phyloP scores from a whole-genome alignment of 2,888 invertebrate species.

The Erannis defoliaria region DNA sequence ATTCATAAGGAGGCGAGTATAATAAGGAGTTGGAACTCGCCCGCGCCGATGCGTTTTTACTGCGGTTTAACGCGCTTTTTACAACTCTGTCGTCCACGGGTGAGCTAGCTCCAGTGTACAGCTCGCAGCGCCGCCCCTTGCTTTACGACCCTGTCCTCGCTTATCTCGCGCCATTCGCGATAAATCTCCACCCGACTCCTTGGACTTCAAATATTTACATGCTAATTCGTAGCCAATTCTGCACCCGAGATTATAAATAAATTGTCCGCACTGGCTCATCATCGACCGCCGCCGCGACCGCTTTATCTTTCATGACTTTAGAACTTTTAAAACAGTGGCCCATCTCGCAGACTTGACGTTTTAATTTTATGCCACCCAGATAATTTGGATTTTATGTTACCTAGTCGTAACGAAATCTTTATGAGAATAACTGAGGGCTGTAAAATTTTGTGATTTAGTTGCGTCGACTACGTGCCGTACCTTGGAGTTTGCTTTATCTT shows the following conservation, averaged over 20 bases:
- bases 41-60: constrained; percentile 81
- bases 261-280: constrained; percentile 75
- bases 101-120: constrained; percentile 61
- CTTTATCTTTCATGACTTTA: constrained; percentile 81
- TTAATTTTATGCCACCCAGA: constrained; percentile 76
- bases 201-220: constrained; percentile 86
- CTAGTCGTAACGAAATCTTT: constrained; percentile 61
- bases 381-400: constrained; percentile 73
- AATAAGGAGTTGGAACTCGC: constrained; percentile 67
- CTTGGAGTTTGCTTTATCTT: constrained; percentile 42
- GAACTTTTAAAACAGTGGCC: constrained; percentile 74
- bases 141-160: constrained; percentile 82
- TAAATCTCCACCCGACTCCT: constrained; percentile 82
- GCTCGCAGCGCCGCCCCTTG: constrained; percentile 60
- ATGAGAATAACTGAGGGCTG: constrained; percentile 55
- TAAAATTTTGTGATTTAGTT: constrained; percentile 53
- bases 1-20: constrained; percentile 83
- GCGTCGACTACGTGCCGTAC: constrained; percentile 35
- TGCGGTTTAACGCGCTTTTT: constrained; percentile 86
- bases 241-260: constrained; percentile 85
- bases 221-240: constrained; percentile 85
- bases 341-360: constrained; percentile 67
- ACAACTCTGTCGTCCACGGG: constrained; percentile 83
- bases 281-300: constrained; percentile 67
- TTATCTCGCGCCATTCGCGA: constrained; percentile 81